Conservation (phyloP, 2,888 invertebrate genomes). For the Trissolcus brochymenae region DNA sequence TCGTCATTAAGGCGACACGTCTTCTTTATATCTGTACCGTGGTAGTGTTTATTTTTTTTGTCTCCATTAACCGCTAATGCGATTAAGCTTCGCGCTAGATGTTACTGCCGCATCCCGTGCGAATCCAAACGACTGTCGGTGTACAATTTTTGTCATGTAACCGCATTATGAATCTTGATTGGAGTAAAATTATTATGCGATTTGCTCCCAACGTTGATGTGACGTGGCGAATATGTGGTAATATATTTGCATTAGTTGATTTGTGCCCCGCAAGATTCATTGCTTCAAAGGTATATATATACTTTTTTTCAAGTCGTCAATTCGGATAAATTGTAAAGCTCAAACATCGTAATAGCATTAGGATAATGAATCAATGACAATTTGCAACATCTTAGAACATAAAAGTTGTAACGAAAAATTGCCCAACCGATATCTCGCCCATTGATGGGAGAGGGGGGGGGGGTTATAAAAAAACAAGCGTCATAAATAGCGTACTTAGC, state of each 20-base stretch:
- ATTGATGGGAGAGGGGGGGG: too few relatives aligned
- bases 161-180: slow-evolving; percentile 18
- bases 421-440: too few relatives aligned
- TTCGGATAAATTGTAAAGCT: slow-evolving; percentile 16
- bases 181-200: slow-evolving; percentile 27
- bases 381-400: too few relatives aligned
- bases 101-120: slow-evolving; percentile 7
- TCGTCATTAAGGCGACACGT: slow-evolving; percentile 27
- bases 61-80: slow-evolving; percentile 45
- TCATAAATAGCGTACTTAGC: slow-evolving; percentile 22
- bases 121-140: slow-evolving; percentile 11
- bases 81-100: slow-evolving; percentile 40
- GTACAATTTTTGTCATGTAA: slow-evolving; percentile 23
- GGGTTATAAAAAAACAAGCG: too few relatives aligned
- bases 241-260: slow-evolving; percentile 33
- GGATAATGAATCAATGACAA: neutral
- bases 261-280: slow-evolving; percentile 19
- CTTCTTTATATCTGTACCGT: slow-evolving; percentile 25
- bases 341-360: neutral
- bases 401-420: too few relatives aligned
- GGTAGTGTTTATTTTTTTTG: slow-evolving; percentile 29
- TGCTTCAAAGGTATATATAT: neutral
- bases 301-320: slow-evolving; percentile 6
- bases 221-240: slow-evolving; percentile 8
- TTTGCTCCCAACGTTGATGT: slow-evolving; percentile 19